These are phyloP conservation scores for Peucedramus taeniatus DNA, from an alignment of 2,113 vertebrate species.

Conservation along the genomic window DNA sequence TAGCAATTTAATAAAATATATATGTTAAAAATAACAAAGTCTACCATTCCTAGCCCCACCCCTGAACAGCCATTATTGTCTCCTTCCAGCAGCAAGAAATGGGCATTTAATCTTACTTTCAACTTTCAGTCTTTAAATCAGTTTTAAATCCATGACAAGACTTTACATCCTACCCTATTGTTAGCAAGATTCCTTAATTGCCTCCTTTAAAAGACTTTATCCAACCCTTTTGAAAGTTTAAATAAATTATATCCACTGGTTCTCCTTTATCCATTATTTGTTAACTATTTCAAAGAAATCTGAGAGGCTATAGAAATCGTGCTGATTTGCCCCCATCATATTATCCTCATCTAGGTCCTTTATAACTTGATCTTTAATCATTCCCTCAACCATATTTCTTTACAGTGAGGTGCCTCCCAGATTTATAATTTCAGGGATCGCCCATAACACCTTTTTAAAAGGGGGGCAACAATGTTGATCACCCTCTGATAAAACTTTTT, in stretches of 20 bases:
- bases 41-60: conserved; percentile 4
- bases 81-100: conserved; percentile 46
- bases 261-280: conserved; percentile 71
- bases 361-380: conserved; percentile 54
- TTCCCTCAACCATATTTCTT: conserved; percentile 37
- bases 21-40: background rate
- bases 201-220: conserved; percentile 66
- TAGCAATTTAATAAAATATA: conserved; percentile 47
- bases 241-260: conserved; percentile 65
- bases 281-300: conserved; percentile 69
- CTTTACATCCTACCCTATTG: conserved; percentile 64
- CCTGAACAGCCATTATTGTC: conserved; percentile 53
- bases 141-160: conserved; percentile 66
- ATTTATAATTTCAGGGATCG: conserved; percentile 36
- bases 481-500: background rate
- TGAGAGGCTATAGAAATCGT: conserved; percentile 53
- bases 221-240: conserved; percentile 65
- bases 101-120: conserved; percentile 65
- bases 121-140: conserved; percentile 64
- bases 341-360: conserved; percentile 53
- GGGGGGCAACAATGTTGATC: background rate
- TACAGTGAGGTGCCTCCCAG: conserved; percentile 12
- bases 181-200: conserved; percentile 69
- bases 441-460: background rate
- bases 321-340: conserved; percentile 55